phyloP scores from a whole-genome alignment of 2,888 invertebrate genomes.

The Formica aserva region DNA sequence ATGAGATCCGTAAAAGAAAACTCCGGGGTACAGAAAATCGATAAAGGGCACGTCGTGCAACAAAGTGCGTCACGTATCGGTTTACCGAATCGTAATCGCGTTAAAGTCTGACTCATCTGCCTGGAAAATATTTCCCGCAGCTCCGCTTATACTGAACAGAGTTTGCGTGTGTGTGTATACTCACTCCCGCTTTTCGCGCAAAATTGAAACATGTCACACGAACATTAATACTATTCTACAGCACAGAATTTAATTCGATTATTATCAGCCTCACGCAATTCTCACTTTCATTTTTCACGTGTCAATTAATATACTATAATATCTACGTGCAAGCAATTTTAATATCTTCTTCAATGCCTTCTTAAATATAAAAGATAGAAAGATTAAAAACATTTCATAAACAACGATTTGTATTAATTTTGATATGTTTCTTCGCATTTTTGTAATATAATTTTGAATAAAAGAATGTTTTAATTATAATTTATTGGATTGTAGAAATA shows the following conservation, averaged over 20 bases:
- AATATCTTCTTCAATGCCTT: neutral
- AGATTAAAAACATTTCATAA: neutral
- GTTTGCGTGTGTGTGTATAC: neutral
- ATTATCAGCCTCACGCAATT: neutral
- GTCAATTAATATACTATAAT: neutral
- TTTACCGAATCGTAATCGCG: conserved; percentile 63
- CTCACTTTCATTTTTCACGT: conserved; percentile 8
- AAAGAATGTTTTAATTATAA: neutral
- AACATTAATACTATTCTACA: conserved; percentile 26
- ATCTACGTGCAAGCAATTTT: neutral
- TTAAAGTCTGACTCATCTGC: conserved; percentile 44
- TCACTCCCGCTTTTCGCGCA: neutral
- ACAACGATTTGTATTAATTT: neutral
- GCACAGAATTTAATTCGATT: conserved; percentile 19
- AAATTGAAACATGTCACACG: conserved; percentile 35
- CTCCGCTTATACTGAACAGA: neutral
- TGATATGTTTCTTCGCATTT: neutral
- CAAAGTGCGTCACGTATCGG: conserved; percentile 50
- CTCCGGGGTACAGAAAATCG: conserved; percentile 38
- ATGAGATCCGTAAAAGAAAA: neutral
- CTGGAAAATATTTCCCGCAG: conserved; percentile 57
- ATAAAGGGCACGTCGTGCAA: conserved; percentile 25
- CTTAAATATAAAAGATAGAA: neutral
- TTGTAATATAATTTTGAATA: neutral
- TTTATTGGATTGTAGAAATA: neutral